phyloP scores from a whole-genome alignment of 1,140 invertebrate genomes.

The Pantala flavescens region DNA sequence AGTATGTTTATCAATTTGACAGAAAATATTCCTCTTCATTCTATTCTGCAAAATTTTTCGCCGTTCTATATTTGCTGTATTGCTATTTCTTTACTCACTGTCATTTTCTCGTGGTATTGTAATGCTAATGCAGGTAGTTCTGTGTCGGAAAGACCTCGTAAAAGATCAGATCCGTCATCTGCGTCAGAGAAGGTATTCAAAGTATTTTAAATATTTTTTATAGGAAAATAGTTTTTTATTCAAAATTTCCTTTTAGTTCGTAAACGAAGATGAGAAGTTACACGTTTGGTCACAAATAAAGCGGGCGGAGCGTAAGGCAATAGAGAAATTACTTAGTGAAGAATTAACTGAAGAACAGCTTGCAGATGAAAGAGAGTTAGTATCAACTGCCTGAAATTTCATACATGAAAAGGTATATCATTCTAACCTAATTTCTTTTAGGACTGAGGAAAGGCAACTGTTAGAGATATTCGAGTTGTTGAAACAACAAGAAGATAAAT shows the following conservation, averaged over 20 bases:
- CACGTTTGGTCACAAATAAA: slow-evolving; percentile 18
- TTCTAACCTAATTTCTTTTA: slow-evolving; percentile 21
- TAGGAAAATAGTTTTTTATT: no score
- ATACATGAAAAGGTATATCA: background rate
- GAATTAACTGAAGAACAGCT: slow-evolving; percentile 22
- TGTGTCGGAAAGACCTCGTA: no score
- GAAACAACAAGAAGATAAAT: slow-evolving; percentile 26
- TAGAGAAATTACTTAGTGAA: slow-evolving; percentile 15
- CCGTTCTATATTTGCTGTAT: background rate
- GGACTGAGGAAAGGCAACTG: slow-evolving; percentile 26
- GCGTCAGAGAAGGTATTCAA: no score
- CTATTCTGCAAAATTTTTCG: background rate
- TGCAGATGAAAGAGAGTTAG: slow-evolving; percentile 22
- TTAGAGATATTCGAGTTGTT: slow-evolving; percentile 27
- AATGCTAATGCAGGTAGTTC: background rate
- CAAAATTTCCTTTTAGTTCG: no score
- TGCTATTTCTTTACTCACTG: background rate
- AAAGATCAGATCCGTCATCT: no score
- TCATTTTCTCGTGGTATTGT: background rate
- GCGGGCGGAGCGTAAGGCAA: slow-evolving; percentile 21
- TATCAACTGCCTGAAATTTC: background rate
- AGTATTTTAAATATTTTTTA: no score
- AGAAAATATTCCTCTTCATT: background rate
- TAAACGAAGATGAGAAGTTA: background rate
- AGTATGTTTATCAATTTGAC: no score